Conservation (phyloP, 2,113 vertebrate species). For the Cephalophus harveyi region DNA sequence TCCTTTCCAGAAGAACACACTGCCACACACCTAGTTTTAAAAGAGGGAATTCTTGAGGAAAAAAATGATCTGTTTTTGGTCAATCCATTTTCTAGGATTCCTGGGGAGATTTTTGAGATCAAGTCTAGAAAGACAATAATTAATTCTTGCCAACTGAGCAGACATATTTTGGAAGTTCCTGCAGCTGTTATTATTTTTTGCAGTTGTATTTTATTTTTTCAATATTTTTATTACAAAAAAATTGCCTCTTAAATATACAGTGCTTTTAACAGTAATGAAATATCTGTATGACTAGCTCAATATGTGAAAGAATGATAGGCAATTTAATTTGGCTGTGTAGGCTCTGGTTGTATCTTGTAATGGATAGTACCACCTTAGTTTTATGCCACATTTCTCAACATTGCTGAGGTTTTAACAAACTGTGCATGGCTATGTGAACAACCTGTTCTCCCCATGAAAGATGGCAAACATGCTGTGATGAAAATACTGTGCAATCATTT, state of each 20-base stretch:
- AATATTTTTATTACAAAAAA: conserved; percentile 43
- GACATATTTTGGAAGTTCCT: not conserved
- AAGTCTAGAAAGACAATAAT: not conserved
- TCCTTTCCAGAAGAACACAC: not conserved
- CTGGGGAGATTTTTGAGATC: not conserved
- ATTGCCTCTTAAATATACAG: not conserved
- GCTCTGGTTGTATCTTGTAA: not conserved
- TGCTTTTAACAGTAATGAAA: conserved; percentile 1
- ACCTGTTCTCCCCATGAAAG: conserved; percentile 42
- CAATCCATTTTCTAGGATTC: conserved; percentile 1
- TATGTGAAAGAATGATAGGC: conserved; percentile 30
- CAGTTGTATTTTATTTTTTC: not conserved
- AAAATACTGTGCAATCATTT: conserved; percentile 30
- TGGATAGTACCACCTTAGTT: conserved; percentile 3
- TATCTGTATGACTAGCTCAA: not conserved
- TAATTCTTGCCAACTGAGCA: not conserved
- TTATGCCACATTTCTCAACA: not conserved
- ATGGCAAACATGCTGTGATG: conserved; percentile 35
- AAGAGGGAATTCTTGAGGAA: not conserved
- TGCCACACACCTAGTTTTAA: not conserved
- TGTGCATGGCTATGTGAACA: not conserved
- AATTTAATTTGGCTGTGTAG: not conserved
- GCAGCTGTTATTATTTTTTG: not conserved
- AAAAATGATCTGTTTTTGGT: not conserved
- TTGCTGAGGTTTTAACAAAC: conserved; percentile 43